Evolutionary conservation across 1,140 invertebrate genomes (phyloP), one percentile per base, ranked within the genome.

Genomic region (Hylaeus volcanicus): DNA sequence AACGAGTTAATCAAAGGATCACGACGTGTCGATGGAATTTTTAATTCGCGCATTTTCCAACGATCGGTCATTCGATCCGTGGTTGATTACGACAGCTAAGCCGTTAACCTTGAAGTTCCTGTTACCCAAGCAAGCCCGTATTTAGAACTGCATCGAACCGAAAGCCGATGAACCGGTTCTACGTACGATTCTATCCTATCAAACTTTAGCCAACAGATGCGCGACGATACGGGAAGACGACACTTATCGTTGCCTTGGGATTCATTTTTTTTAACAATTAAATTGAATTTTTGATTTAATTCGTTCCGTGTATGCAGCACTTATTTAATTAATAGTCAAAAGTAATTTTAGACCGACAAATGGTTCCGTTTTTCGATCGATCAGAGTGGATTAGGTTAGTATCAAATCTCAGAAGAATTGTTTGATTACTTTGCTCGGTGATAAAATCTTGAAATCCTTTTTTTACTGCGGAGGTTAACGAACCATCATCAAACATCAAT

Each of bases 101-200:
- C 14, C 37, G 75, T 64, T 82, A 82, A 78, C 80, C 80, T 82
- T 82, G 68, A 58, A 8, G 68, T 72, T 58, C 60, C 68, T 70
- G 74, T 82, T 82, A 78, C 74, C 51, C 26, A 56, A n/a, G 3
- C 6, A 78, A 51, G 68, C 26, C 64, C 79, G 68, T 78, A 65
- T 82, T 80, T 82, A 72, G 75, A 82, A 66, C 68, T 78, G 45
- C 68, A 78, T 71, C 61, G 68, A 72, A 70, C 43, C 55, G 45
- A 78, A 76, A 82, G 68, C 60, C 74, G 68, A 78, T 79, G 68
- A 82, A 82, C 80, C 80, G 80, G 80, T 78, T 82, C 51, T 55
- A 45, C 37, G 45, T 55, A 56, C 5, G 72, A 48, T 75, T 61
- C 5, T n/a, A 14, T 43, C 48, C 37, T 45, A 60, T 75, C 63